Conservation (phyloP, 2,888 invertebrate species). For the Apomyelois bistriatella region DNA sequence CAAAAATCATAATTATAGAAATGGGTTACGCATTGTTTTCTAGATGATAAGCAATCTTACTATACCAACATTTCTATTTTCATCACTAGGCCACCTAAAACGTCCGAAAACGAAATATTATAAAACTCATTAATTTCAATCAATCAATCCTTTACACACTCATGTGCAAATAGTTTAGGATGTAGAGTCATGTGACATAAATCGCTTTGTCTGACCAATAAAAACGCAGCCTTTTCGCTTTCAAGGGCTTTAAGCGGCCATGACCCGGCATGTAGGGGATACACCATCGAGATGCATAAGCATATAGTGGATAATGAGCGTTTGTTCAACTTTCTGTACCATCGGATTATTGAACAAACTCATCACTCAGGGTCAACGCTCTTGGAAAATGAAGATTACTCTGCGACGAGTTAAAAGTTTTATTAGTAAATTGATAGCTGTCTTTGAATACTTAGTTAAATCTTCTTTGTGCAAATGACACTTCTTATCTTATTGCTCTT, state of each 20-base stretch:
- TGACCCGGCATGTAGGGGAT: constrained; percentile 63
- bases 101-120: too few relatives aligned
- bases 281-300: constrained; percentile 47
- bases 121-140: too few relatives aligned
- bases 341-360: constrained; percentile 15
- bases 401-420: constrained; percentile 15
- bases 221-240: constrained; percentile 60
- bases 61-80: too few relatives aligned
- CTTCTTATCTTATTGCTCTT: neutral
- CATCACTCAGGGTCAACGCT: constrained; percentile 13
- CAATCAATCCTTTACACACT: too few relatives aligned
- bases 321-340: constrained; percentile 35
- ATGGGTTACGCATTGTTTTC: too few relatives aligned
- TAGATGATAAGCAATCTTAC: too few relatives aligned
- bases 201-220: constrained; percentile 56
- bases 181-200: neutral
- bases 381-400: constrained; percentile 12
- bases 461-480: neutral
- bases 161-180: too few relatives aligned
- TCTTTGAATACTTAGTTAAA: constrained; percentile 9
- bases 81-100: too few relatives aligned
- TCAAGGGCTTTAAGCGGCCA: constrained; percentile 79
- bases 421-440: constrained; percentile 14
- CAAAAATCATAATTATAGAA: too few relatives aligned
- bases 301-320: constrained; percentile 33